A percentile compares a stretch with the other conserved stretches of the same genome.
phyloP scores from a whole-genome alignment of 2,113 vertebrate genomes.

The Heterotis niloticus region DNA sequence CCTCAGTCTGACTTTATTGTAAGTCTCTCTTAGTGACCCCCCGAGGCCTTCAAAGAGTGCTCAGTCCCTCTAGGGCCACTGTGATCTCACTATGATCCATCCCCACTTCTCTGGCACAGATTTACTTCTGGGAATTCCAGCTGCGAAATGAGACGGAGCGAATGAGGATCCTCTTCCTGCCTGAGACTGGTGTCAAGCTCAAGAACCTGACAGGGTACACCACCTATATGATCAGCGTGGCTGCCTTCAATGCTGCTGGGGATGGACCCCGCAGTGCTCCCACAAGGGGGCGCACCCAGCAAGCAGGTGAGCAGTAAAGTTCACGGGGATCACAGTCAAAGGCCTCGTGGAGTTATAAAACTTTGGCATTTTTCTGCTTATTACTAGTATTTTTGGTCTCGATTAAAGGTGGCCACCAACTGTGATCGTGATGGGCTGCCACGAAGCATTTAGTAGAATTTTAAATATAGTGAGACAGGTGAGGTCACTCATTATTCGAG shows the following conservation, averaged over 20 bases:
- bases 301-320: constrained; percentile 76
- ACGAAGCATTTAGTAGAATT: too few relatives aligned
- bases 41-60: not conserved
- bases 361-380: too few relatives aligned
- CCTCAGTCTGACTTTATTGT: not conserved
- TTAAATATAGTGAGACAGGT: too few relatives aligned
- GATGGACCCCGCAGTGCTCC: constrained; percentile 82
- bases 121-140: constrained; percentile 91
- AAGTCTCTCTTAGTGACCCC: constrained; percentile 3
- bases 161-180: constrained; percentile 86
- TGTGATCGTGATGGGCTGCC: too few relatives aligned
- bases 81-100: not conserved
- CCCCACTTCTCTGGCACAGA: constrained; percentile 56
- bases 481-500: too few relatives aligned
- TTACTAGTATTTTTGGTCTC: too few relatives aligned
- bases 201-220: constrained; percentile 95
- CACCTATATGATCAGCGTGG: constrained; percentile 85
- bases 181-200: constrained; percentile 80
- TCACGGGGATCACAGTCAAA: too few relatives aligned
- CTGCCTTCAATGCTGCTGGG: constrained; percentile 89
- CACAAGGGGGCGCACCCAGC: constrained; percentile 81
- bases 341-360: too few relatives aligned
- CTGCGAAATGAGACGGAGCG: constrained; percentile 75
- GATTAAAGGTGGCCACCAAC: too few relatives aligned
- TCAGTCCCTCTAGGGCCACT: not conserved